Base-by-base conservation (phyloP, 2,113 vertebrate genomes). In the Salvelinus sp. region DNA sequence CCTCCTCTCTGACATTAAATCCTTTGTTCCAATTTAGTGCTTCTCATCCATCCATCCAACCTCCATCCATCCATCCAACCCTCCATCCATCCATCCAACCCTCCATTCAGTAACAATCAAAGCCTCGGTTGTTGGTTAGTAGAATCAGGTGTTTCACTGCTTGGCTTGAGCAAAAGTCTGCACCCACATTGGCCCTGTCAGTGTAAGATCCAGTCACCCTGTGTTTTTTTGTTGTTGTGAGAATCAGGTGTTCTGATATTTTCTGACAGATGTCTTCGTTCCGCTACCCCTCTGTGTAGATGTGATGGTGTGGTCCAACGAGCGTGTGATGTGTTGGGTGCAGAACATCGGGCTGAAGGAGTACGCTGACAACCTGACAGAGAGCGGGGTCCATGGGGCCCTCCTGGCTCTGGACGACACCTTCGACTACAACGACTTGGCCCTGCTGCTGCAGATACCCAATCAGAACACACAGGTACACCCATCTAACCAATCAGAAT, bases 281-380 rank as follows among this genome's bases (percentile, higher is more conserved):
- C 58, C 25, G 47, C 22, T 18, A 4, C 12, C 16, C 23, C 22
- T 77, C 64, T n/a, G 3, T 50, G 58, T 72, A 96, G 96, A 97
- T 79, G 96, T 97, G 88, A 97, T 97, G 96, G 96, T 97, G 68
- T 97, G 96, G 96, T 97, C 96, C 76, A 97, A 97, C 7, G 96
- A 97, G 86, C 93, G 96, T 0, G 96, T 97, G 82, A 96, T 97
- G 95, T 95, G 94, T 88, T 97, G 96, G 96, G 94, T 97, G 58
- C 95, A 96, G 87, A 88, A 89, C 44, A 91, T 97, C 33, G 95
- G 96, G 5, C 94, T 97, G 86, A 97, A 97, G 91, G 96, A 97
- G 78, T 97, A 95, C 38, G 95, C 93, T 38, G 95, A 95, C 76
- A 97, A 96, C 88, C 92, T 97, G 79, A 89, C 92, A 0, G 96